Percentiles rank a stretch among this genome's conserved stretches.
phyloP scores from a whole-genome alignment of 2,888 invertebrate genomes.

The Oligia strigilis region DNA sequence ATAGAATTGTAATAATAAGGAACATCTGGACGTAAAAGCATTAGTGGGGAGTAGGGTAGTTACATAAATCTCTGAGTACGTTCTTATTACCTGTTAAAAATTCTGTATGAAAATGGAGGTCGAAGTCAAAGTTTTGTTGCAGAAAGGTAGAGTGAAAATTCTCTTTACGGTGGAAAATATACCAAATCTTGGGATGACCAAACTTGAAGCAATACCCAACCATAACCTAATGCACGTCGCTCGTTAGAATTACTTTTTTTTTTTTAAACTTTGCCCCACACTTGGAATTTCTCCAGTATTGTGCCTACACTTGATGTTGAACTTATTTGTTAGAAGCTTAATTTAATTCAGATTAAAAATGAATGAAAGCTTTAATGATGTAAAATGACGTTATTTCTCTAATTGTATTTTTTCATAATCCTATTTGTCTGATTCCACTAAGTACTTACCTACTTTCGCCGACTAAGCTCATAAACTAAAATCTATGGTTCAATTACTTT shows the following conservation, averaged over 20 bases:
- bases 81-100: constrained; percentile 35
- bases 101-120: constrained; percentile 25
- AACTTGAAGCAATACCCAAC: neutral
- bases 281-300: too few species aligned
- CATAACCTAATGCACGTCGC: neutral
- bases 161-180: neutral
- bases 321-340: neutral
- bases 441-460: neutral
- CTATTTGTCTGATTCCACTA: neutral
- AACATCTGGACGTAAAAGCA: constrained; percentile 39
- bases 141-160: constrained; percentile 5
- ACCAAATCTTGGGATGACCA: neutral
- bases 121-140: neutral
- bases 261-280: too few species aligned
- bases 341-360: neutral
- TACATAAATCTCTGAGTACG: constrained; percentile 56
- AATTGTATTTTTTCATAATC: neutral
- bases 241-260: neutral
- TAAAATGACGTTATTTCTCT: neutral
- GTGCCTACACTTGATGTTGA: neutral
- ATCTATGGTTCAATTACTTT: neutral
- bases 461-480: neutral
- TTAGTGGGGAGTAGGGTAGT: constrained; percentile 47
- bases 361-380: neutral
- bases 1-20: constrained; percentile 51